Conservation (phyloP, 1,140 invertebrate species). For the Contarinia nasturtii region DNA sequence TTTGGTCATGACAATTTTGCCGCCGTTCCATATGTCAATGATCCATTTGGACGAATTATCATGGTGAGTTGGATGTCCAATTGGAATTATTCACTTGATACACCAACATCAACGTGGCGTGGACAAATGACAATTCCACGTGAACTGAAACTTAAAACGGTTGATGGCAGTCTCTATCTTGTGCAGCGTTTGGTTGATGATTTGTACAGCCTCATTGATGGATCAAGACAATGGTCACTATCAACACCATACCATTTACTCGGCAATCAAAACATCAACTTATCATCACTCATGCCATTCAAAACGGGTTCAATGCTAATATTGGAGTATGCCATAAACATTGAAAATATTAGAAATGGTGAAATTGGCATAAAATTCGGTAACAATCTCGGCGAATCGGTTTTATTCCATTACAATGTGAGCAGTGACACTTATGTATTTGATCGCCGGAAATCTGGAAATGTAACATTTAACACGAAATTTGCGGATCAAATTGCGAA, state of each 20-base stretch:
- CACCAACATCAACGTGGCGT: background rate
- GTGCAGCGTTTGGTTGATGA: background rate
- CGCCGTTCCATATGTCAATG: background rate
- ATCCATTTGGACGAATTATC: background rate
- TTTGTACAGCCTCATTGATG: background rate
- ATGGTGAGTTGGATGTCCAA: background rate
- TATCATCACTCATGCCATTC: background rate
- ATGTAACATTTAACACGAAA: background rate
- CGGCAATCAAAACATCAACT: background rate
- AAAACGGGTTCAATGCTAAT: background rate
- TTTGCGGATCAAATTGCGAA: background rate
- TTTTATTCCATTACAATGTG: background rate
- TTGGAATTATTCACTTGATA: background rate
- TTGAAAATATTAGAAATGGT: background rate
- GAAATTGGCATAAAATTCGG: background rate
- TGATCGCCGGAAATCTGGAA: background rate
- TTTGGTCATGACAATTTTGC: background rate
- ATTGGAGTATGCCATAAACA: background rate
- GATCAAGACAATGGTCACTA: background rate
- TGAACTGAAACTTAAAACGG: background rate
- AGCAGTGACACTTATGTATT: background rate
- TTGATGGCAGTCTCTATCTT: background rate
- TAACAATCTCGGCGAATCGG: background rate
- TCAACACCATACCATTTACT: background rate
- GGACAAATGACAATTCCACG: background rate